Percentiles rank a stretch among this genome's conserved stretches.
phyloP scores from a whole-genome alignment of 2,888 invertebrate genomes.

The Ceraclea dissimilis region DNA sequence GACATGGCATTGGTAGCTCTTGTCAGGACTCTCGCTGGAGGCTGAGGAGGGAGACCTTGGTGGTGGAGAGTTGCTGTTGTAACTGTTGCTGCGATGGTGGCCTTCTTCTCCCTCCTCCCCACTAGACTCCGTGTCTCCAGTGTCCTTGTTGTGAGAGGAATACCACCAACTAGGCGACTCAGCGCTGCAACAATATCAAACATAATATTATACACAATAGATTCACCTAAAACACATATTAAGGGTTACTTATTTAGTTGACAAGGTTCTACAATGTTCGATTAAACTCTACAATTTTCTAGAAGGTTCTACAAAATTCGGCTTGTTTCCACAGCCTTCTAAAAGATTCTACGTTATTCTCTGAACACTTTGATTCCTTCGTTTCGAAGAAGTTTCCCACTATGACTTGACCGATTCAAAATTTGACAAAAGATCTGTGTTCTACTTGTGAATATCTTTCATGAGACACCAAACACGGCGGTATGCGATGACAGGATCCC shows the following conservation, averaged over 20 bases:
- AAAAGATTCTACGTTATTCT: too few species aligned
- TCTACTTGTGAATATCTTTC: too few species aligned
- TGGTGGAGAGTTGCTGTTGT: constrained; percentile 1
- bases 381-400: too few species aligned
- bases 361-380: too few species aligned
- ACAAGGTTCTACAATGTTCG: too few species aligned
- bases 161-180: background rate
- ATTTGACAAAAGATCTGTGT: too few species aligned
- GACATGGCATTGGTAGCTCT: constrained; percentile 45
- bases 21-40: constrained; percentile 41
- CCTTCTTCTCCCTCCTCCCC: constrained; percentile 32
- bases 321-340: too few species aligned
- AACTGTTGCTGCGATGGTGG: constrained; percentile 16
- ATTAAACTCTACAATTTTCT: too few species aligned
- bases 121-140: constrained; percentile 34
- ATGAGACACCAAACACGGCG: too few species aligned
- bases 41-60: constrained; percentile 41
- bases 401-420: too few species aligned
- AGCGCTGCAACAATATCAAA: background rate
- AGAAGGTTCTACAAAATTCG: too few species aligned
- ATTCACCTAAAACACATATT: background rate
- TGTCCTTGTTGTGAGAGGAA: background rate
- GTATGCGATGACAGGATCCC: too few species aligned
- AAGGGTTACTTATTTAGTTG: constrained; percentile 4
- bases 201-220: background rate